Conservation (phyloP, 2,797 vertebrate genomes). For the Tympanoctomys barrerae region DNA sequence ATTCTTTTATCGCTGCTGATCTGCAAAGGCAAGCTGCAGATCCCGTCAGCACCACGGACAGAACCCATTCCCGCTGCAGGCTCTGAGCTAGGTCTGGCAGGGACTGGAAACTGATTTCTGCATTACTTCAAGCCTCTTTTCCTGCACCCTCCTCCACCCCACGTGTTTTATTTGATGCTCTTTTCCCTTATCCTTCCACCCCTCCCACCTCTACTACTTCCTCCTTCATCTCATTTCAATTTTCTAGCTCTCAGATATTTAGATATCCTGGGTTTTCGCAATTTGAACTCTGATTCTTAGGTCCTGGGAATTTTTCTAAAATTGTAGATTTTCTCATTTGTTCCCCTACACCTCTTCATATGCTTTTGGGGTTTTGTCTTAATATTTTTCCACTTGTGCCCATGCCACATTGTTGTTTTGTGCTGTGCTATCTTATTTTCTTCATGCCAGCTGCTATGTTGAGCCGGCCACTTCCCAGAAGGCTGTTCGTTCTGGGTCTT, state of each 20-base stretch:
- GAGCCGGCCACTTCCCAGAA: neutral
- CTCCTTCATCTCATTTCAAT: neutral
- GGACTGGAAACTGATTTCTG: neutral
- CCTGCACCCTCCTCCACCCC: too few relatives aligned
- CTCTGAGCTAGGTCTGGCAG: neutral
- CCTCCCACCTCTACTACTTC: neutral
- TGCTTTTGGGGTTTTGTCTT: neutral
- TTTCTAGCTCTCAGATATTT: neutral
- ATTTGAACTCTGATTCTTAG: slow-evolving; percentile 44
- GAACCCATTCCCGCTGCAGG: neutral
- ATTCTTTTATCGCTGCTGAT: slow-evolving; percentile 55
- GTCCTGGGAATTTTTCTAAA: neutral
- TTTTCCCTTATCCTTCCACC: too few relatives aligned
- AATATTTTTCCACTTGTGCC: neutral
- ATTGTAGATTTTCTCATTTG: slow-evolving; percentile 25
- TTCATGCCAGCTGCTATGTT: neutral
- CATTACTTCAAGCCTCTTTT: neutral
- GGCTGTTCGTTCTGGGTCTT: slow-evolving; percentile 9
- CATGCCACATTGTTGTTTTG: neutral
- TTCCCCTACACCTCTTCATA: neutral
- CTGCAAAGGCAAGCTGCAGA: neutral
- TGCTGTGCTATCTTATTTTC: neutral
- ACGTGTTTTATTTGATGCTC: neutral
- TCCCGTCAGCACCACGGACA: slow-evolving; percentile 20
- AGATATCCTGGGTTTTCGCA: neutral